Percentiles rank a stretch among this genome's conserved stretches.
Evolutionary conservation across 2,888 invertebrate genomes (phyloP).

Genomic region (Temnothorax unifasciatus): DNA sequence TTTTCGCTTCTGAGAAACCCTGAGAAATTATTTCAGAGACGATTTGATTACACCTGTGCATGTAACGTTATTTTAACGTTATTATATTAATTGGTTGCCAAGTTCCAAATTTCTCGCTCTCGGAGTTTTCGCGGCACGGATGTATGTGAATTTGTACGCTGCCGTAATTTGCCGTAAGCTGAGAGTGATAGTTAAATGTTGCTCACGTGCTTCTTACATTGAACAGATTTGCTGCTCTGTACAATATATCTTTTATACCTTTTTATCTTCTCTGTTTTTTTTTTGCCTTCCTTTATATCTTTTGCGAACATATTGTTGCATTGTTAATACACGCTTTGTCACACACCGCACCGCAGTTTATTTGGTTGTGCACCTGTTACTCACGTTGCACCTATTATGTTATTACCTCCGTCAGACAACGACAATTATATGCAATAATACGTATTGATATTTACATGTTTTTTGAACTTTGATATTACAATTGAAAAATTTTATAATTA

Average conservation of each 20-base stretch:
- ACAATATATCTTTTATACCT: neutral
- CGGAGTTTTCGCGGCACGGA: conserved; percentile 39
- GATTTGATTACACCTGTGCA: neutral
- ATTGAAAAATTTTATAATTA: neutral
- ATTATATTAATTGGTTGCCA: neutral
- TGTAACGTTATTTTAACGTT: neutral
- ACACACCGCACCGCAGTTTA: neutral
- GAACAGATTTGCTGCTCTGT: too few relatives aligned
- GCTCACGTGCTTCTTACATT: neutral
- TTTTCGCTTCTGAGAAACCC: conserved; percentile 58
- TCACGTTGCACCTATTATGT: conserved; percentile 13
- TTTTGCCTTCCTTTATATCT: neutral
- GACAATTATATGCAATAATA: neutral
- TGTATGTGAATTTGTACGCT: conserved; percentile 51
- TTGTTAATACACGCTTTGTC: neutral
- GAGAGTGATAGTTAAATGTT: conserved; percentile 15
- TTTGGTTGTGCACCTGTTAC: conserved; percentile 23
- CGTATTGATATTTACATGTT: neutral
- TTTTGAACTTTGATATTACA: neutral
- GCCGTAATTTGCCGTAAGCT: conserved; percentile 28
- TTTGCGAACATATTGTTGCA: neutral
- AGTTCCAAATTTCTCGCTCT: conserved; percentile 33
- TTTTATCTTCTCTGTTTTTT: neutral
- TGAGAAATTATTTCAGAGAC: conserved; percentile 27
- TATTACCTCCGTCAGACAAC: neutral